Conservation (phyloP, 2,888 invertebrate species). For the Penaeus monodon region DNA sequence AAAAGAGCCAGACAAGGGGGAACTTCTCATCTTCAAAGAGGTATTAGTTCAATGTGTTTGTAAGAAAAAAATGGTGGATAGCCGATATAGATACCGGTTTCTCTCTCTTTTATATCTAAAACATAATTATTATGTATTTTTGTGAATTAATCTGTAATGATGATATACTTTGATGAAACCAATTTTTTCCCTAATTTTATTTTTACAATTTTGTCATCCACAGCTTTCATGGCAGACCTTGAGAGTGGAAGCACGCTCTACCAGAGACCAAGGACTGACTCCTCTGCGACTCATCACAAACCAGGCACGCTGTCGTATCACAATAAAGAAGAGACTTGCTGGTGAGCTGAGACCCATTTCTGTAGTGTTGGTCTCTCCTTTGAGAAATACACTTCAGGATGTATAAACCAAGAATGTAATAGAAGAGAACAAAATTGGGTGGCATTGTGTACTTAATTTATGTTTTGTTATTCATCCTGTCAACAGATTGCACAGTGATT, state of each 20-base stretch:
- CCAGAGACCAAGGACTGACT: conserved; percentile 78
- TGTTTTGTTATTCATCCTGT: not conserved
- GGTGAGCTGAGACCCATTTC: conserved; percentile 73
- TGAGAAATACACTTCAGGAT: too few relatives aligned
- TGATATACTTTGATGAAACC: too few relatives aligned
- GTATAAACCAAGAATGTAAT: too few relatives aligned
- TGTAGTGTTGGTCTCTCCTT: too few relatives aligned
- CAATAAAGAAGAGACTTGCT: conserved; percentile 87
- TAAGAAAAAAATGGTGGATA: too few relatives aligned
- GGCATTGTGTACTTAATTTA: too few relatives aligned
- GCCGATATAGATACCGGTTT: not conserved
- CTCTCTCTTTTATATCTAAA: not conserved
- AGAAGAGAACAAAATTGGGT: too few relatives aligned
- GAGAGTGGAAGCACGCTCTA: conserved; percentile 92
- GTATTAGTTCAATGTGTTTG: conserved; percentile 5
- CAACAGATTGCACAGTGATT: conserved; percentile 90
- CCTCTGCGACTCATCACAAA: conserved; percentile 84
- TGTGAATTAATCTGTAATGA: too few relatives aligned
- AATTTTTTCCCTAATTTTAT: not conserved
- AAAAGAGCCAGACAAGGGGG: conserved; percentile 88
- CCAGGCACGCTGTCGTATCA: conserved; percentile 65
- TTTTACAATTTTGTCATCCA: not conserved
- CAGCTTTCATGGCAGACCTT: conserved; percentile 94
- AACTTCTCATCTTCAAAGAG: conserved; percentile 92
- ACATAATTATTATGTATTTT: too few relatives aligned